phyloP scores from a whole-genome alignment of 2,888 invertebrate species.

The Empis stercorea region DNA sequence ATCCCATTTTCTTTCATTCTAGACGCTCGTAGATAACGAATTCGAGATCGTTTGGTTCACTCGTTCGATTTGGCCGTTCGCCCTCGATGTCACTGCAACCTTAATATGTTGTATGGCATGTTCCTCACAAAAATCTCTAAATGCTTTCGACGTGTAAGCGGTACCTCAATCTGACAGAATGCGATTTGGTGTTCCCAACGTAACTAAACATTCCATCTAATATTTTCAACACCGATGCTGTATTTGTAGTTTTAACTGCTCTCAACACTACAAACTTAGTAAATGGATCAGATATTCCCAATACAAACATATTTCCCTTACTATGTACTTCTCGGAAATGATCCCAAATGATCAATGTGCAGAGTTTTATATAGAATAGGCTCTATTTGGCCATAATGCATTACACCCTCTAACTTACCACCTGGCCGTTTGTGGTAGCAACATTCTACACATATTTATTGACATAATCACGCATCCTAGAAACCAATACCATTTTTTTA shows the following conservation, averaged over 20 bases:
- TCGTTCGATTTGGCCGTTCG: conserved; percentile 14
- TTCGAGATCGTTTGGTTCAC: conserved; percentile 12
- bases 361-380: conserved; percentile 5
- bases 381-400: conserved; percentile 11
- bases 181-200: conserved; percentile 15
- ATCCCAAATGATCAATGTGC: conserved; percentile 9
- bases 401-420: conserved; percentile 19
- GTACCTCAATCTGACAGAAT: conserved; percentile 19
- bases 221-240: background rate
- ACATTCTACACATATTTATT: conserved; percentile 25
- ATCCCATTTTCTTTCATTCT: conserved; percentile 10
- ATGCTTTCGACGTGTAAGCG: conserved; percentile 17
- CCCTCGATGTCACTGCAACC: conserved; percentile 15
- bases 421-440: conserved; percentile 21
- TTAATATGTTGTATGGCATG: conserved; percentile 17
- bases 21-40: conserved; percentile 13
- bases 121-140: conserved; percentile 14
- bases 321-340: conserved; percentile 4
- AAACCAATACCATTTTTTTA: conserved; percentile 29
- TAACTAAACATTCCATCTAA: conserved; percentile 5
- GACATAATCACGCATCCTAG: conserved; percentile 25
- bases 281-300: conserved; percentile 7
- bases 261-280: conserved; percentile 5
- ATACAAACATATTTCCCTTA: conserved; percentile 5
- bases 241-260: conserved; percentile 7